These are phyloP conservation scores for Nesidiocoris tenuis DNA, from an alignment of 2,888 invertebrate species.

Conservation along the genomic window DNA sequence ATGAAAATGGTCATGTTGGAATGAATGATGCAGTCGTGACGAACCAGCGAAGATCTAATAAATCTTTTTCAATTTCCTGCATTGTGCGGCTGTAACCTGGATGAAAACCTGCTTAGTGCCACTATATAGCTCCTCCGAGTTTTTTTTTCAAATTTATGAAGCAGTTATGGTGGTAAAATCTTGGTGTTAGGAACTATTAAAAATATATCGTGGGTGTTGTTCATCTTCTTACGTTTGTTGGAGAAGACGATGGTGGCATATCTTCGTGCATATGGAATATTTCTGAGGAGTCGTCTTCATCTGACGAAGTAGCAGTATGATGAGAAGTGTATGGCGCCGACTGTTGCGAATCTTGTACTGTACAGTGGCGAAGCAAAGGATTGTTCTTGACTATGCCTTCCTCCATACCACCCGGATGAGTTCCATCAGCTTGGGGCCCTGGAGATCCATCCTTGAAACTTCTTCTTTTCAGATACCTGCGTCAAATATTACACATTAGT, in stretches of 20 bases:
- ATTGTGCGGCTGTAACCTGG: too few species aligned
- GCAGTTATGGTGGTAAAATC: too few species aligned
- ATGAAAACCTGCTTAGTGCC: too few species aligned
- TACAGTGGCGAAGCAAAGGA: conserved; percentile 63
- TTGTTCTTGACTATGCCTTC: conserved; percentile 77
- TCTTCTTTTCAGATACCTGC: conserved; percentile 20
- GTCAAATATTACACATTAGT: too few species aligned
- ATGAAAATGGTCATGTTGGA: too few species aligned
- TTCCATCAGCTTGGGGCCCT: neutral
- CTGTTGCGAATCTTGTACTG: conserved; percentile 54
- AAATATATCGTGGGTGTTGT: too few species aligned
- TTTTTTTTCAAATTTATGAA: too few species aligned
- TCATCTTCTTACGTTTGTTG: conserved; percentile 2
- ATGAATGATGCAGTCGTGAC: too few species aligned
- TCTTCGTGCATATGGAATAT: conserved; percentile 40
- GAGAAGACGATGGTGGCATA: conserved; percentile 9
- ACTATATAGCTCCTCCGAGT: too few species aligned
- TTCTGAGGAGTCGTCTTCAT: conserved; percentile 59
- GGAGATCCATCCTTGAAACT: conserved; percentile 38
- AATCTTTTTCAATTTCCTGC: too few species aligned
- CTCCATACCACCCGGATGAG: conserved; percentile 52
- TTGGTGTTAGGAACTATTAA: too few species aligned
- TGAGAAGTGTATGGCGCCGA: conserved; percentile 46
- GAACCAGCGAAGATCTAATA: too few species aligned
- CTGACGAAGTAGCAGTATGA: conserved; percentile 62